A percentile compares a stretch with the other conserved stretches of the same genome.
Conservation (phyloP, 2,113 vertebrate species). For the Cephalopholis sonnerati region DNA sequence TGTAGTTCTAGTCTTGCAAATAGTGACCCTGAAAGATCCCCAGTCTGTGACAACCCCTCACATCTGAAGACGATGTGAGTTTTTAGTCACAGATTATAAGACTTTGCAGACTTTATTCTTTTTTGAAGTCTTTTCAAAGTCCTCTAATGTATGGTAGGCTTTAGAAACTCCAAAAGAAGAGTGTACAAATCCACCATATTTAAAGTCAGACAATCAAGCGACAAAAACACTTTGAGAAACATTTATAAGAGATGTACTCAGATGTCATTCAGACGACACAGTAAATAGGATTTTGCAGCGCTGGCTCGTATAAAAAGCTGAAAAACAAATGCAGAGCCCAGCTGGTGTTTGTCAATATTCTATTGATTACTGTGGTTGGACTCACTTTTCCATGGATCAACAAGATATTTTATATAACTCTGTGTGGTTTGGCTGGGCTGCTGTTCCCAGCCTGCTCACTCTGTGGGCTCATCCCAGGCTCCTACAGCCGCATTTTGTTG, state of each 20-base stretch:
- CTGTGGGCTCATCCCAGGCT: constrained; percentile 27
- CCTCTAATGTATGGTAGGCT: no score
- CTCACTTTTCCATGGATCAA: constrained; percentile 75
- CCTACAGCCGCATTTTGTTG: constrained; percentile 25
- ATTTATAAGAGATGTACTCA: neutral
- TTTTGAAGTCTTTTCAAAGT: no score
- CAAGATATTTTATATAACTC: constrained; percentile 71
- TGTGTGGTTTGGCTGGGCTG: constrained; percentile 37
- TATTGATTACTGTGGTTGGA: constrained; percentile 59
- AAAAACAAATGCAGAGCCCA: constrained; percentile 39
- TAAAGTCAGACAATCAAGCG: neutral
- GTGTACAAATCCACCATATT: neutral
- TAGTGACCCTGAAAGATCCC: no score
- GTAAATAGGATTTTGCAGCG: neutral
- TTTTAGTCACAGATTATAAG: no score
- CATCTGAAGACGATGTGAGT: no score
- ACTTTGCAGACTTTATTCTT: no score
- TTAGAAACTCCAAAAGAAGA: neutral
- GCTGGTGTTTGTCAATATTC: constrained; percentile 54
- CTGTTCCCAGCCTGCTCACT: constrained; percentile 20
- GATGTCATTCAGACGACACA: neutral
- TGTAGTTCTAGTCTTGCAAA: no score
- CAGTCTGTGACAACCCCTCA: no score
- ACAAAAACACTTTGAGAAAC: neutral
- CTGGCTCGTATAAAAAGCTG: constrained; percentile 3